Evolutionary conservation across 2,113 vertebrate species (phyloP).

Genomic region (Tonatia bakeri): DNA sequence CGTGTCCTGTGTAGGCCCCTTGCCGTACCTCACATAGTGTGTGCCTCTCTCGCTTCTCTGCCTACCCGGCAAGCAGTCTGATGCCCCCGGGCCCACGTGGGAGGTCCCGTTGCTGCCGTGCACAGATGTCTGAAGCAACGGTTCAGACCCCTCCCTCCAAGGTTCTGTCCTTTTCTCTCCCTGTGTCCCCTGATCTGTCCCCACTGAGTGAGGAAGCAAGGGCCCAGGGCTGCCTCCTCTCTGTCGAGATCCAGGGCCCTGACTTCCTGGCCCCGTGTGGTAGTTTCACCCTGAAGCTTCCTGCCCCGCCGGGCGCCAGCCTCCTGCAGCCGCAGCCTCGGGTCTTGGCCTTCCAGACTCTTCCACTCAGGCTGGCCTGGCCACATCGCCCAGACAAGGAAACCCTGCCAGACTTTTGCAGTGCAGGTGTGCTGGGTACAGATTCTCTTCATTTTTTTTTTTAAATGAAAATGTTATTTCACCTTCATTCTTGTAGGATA

Average conservation of each 20-base stretch:
- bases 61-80: background rate
- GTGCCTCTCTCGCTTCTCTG: background rate
- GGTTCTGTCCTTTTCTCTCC: background rate
- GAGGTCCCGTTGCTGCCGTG: background rate
- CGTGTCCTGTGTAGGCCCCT: background rate
- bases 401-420: background rate
- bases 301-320: background rate
- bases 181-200: background rate
- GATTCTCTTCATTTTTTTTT: background rate
- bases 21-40: background rate
- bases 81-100: background rate
- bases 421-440: background rate
- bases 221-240: background rate
- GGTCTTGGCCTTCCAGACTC: background rate
- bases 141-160: background rate
- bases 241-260: background rate
- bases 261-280: background rate
- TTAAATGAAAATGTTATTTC: background rate
- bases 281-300: background rate
- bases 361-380: background rate
- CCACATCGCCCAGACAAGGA: accelerated
- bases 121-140: background rate
- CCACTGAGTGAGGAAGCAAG: background rate
- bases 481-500: background rate
- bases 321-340: background rate